These are phyloP conservation scores for Apodemia duryi DNA, from an alignment of 2,888 invertebrate species.

Conservation along the genomic window DNA sequence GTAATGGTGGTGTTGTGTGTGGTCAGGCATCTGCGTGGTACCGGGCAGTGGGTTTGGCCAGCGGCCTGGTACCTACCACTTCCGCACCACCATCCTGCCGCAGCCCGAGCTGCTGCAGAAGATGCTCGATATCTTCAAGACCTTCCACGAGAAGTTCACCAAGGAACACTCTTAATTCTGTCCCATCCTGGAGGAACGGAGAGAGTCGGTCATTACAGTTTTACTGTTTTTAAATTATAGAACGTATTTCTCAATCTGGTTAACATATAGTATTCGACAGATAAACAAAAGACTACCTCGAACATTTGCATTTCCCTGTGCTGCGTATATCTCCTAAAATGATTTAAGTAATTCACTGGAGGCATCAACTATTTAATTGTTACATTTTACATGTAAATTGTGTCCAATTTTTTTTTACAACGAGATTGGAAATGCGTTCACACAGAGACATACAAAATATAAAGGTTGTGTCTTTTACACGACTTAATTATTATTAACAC, in stretches of 20 bases:
- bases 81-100: slow-evolving; percentile 96
- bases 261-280: not conserved
- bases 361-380: too few species aligned
- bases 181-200: too few species aligned
- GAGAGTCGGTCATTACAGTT: too few species aligned
- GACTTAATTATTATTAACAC: too few species aligned
- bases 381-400: too few species aligned
- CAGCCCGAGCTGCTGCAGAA: slow-evolving; percentile 87
- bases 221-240: not conserved
- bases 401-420: too few species aligned
- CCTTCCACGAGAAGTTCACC: slow-evolving; percentile 90
- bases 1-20: not conserved
- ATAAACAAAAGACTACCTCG: not conserved
- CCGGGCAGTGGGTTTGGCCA: slow-evolving; percentile 98
- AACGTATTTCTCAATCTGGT: not conserved
- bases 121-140: slow-evolving; percentile 90
- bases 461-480: too few species aligned
- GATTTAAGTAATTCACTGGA: too few species aligned
- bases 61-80: slow-evolving; percentile 94
- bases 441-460: too few species aligned
- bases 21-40: slow-evolving; percentile 93
- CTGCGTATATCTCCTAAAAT: too few species aligned
- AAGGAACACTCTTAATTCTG: slow-evolving; percentile 43
- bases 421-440: too few species aligned
- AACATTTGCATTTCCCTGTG: too few species aligned